phyloP scores from a whole-genome alignment of 2,797 vertebrate genomes.

The Ataeniobius toweri region DNA sequence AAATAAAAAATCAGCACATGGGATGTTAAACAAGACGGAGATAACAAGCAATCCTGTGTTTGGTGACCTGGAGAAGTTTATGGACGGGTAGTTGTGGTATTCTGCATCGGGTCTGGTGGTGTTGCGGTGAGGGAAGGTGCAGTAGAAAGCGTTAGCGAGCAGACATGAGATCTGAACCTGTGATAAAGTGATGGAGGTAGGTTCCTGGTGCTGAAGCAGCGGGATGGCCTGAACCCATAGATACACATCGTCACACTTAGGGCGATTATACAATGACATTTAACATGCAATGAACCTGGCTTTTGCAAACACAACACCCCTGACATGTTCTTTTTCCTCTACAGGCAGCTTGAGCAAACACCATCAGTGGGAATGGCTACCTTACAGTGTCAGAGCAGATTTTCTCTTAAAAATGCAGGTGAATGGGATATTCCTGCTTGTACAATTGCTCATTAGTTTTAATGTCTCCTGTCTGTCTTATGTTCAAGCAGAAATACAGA shows the following conservation, averaged over 20 bases:
- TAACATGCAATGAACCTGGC: background rate
- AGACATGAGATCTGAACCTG: conserved; percentile 77
- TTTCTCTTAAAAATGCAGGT: background rate
- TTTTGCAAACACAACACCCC: background rate
- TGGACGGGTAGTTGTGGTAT: conserved; percentile 70
- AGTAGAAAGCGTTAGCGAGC: conserved; percentile 82
- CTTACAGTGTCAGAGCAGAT: background rate
- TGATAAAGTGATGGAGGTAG: conserved; percentile 68
- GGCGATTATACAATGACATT: background rate
- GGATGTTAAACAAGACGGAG: background rate
- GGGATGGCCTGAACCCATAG: conserved; percentile 65
- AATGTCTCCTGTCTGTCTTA: background rate
- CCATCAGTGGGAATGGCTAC: background rate
- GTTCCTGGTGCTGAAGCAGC: conserved; percentile 49
- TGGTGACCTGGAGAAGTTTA: conserved; percentile 80
- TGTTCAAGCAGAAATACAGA: no score
- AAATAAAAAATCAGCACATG: background rate
- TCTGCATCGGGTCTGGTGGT: conserved; percentile 27
- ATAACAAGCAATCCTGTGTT: rapidly evolving
- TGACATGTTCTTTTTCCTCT: background rate
- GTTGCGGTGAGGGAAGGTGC: conserved; percentile 81
- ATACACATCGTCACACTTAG: background rate
- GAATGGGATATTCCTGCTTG: background rate
- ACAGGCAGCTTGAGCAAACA: background rate
- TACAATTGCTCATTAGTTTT: background rate